phyloP scores from a whole-genome alignment of 2,888 invertebrate species.

The Cryptus viduatorius region DNA sequence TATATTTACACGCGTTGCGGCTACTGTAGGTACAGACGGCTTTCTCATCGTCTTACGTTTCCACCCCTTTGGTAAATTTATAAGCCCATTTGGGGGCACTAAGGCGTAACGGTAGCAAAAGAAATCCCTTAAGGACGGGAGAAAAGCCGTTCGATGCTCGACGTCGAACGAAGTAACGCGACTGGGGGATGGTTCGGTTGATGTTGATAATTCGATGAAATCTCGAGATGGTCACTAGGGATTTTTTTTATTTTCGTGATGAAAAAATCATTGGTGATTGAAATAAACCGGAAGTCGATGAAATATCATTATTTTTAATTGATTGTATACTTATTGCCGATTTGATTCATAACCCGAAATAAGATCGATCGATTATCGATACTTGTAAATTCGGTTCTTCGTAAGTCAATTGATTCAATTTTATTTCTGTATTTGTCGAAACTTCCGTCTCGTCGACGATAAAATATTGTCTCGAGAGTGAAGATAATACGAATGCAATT shows the following conservation, averaged over 20 bases:
- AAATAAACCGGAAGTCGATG: not conserved
- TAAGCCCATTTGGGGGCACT: slow-evolving; percentile 50
- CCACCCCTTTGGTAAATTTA: slow-evolving; percentile 55
- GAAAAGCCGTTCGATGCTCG: slow-evolving; percentile 44
- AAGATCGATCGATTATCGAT: no score
- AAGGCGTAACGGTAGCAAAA: slow-evolving; percentile 11
- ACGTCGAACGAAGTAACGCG: slow-evolving; percentile 39
- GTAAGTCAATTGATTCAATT: no score
- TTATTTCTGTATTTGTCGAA: not conserved
- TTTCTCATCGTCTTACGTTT: slow-evolving; percentile 30
- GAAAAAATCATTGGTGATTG: not conserved
- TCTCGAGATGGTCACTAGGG: not conserved
- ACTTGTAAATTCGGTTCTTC: no score
- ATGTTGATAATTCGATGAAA: slow-evolving; percentile 34
- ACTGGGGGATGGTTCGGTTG: not conserved
- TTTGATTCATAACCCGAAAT: no score
- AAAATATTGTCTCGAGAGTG: slow-evolving; percentile 3
- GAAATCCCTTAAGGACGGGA: slow-evolving; percentile 57
- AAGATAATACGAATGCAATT: slow-evolving; percentile 18
- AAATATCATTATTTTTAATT: not conserved
- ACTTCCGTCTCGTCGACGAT: not conserved
- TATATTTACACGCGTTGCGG: not conserved
- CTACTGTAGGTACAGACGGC: slow-evolving; percentile 8
- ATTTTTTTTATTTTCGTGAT: not conserved
- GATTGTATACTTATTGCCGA: no score